Evolutionary conservation across 2,888 invertebrate genomes (phyloP).

Genomic region (Drosophila macrothrix): DNA sequence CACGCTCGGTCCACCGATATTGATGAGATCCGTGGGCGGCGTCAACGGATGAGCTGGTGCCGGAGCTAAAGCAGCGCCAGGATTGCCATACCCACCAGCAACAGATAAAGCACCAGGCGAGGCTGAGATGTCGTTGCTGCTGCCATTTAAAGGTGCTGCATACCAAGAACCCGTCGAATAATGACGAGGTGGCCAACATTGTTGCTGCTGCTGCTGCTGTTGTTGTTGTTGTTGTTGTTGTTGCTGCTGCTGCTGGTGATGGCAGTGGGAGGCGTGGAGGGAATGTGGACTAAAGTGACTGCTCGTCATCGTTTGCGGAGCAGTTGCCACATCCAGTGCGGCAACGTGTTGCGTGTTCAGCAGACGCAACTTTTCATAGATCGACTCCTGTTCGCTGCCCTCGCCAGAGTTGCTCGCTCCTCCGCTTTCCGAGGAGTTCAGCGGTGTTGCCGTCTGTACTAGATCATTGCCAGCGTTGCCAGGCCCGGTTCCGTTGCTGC

Average conservation of each 20-base stretch:
- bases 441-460: conserved; percentile 79
- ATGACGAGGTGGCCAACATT: conserved; percentile 81
- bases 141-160: conserved; percentile 78
- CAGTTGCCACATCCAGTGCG: conserved; percentile 37
- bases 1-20: conserved; percentile 23
- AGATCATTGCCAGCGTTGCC: conserved; percentile 37
- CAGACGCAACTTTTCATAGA: conserved; percentile 84
- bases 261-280: conserved; percentile 37
- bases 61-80: conserved; percentile 4
- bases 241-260: conserved; percentile 51
- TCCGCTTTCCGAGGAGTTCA: conserved; percentile 81
- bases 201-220: conserved; percentile 18
- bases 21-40: conserved; percentile 56
- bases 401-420: conserved; percentile 73
- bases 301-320: conserved; percentile 32
- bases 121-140: conserved; percentile 37
- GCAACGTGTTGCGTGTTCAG: conserved; percentile 74
- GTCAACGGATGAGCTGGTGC: conserved; percentile 48
- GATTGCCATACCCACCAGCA: conserved; percentile 17
- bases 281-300: conserved; percentile 57
- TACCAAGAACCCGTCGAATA: conserved; percentile 83
- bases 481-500: conserved; percentile 8
- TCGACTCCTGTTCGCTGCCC: conserved; percentile 70
- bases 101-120: conserved; percentile 20
- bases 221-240: conserved; percentile 58